Evolutionary conservation across 2,888 invertebrate genomes (phyloP).

Genomic region (Tubulanus polymorphus): DNA sequence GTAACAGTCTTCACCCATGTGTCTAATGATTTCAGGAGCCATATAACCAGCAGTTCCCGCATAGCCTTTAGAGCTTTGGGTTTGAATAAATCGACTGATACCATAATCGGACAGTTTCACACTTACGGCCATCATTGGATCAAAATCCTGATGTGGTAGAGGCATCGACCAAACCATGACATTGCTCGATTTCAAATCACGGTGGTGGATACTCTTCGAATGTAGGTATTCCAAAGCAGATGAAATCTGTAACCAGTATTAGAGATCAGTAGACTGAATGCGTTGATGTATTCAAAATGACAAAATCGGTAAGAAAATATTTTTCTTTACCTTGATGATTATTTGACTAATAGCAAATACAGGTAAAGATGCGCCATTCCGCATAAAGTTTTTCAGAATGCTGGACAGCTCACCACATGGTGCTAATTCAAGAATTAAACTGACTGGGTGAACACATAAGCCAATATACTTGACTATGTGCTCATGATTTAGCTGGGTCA

Average conservation of each 20-base stretch:
- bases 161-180: constrained; percentile 98
- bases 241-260: constrained; percentile 61
- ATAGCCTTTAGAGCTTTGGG: constrained; percentile 89
- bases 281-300: not conserved
- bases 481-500: constrained; percentile 80
- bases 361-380: constrained; percentile 77
- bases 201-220: constrained; percentile 85
- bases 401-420: constrained; percentile 87
- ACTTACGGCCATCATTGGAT: constrained; percentile 46
- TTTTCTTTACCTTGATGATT: constrained; percentile 75
- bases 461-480: constrained; percentile 91
- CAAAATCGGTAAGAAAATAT: too few species aligned
- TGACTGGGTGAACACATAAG: constrained; percentile 82
- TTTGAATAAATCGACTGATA: constrained; percentile 64
- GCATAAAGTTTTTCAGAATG: constrained; percentile 76
- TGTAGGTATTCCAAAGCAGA: constrained; percentile 94
- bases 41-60: constrained; percentile 96
- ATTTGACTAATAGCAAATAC: constrained; percentile 78
- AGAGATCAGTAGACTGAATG: not conserved
- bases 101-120: constrained; percentile 97
- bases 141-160: constrained; percentile 64
- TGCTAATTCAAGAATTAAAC: constrained; percentile 83
- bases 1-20: constrained; percentile 97
- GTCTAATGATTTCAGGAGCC: constrained; percentile 97
- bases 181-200: constrained; percentile 91